phyloP scores from a whole-genome alignment of 2,888 invertebrate species.

The Drosophila yooni region DNA sequence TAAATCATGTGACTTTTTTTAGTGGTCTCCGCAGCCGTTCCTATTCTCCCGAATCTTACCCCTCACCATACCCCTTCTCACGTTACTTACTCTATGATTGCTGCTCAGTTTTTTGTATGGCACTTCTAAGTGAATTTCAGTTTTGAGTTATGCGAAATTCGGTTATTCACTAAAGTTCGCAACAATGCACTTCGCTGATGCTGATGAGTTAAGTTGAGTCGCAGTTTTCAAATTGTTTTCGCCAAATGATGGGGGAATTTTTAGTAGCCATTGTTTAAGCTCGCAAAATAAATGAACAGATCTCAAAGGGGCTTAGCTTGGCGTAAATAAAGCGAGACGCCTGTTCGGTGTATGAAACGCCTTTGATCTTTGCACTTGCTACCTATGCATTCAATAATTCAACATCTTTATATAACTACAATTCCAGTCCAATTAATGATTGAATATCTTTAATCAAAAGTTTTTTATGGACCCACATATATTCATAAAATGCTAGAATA shows the following conservation, averaged over 20 bases:
- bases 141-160: constrained; percentile 74
- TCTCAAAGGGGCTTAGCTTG: constrained; percentile 6
- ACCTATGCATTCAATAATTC: constrained; percentile 3
- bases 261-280: constrained; percentile 35
- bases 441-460: neutral
- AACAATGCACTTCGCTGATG: constrained; percentile 75
- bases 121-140: constrained; percentile 60
- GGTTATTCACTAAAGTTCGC: constrained; percentile 66
- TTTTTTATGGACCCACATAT: neutral
- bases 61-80: neutral
- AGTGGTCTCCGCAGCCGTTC: constrained; percentile 43
- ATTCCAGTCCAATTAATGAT: neutral
- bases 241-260: constrained; percentile 28
- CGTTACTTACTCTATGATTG: neutral
- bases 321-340: constrained; percentile 25
- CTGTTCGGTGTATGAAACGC: constrained; percentile 5
- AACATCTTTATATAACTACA: neutral
- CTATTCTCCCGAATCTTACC: neutral
- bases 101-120: constrained; percentile 30
- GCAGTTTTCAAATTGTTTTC: constrained; percentile 49
- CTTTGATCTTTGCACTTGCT: constrained; percentile 6
- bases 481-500: neutral
- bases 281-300: constrained; percentile 16
- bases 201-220: constrained; percentile 52
- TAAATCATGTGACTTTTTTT: constrained; percentile 76